Percentiles rank a stretch among this genome's conserved stretches.
Evolutionary conservation across 2,113 vertebrate species (phyloP).

Genomic region (Catharus minimus): DNA sequence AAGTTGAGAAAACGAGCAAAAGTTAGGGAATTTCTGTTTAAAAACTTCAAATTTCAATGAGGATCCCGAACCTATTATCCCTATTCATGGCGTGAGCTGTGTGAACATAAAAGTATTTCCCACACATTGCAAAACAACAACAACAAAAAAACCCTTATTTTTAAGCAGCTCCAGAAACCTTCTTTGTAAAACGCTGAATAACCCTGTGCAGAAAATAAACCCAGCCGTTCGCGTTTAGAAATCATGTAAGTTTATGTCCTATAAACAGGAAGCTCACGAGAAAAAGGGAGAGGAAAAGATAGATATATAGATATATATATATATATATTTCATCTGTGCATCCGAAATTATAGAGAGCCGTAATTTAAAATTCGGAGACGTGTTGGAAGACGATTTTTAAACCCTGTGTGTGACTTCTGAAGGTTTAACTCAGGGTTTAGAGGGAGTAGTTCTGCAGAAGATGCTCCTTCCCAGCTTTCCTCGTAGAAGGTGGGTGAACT

Average conservation of each 20-base stretch:
- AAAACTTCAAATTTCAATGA: constrained; percentile 85
- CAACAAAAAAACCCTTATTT: constrained; percentile 69
- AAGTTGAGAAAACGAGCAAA: constrained; percentile 94
- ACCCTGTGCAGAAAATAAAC: constrained; percentile 25
- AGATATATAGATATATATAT: rapidly evolving
- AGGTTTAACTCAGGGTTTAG: not conserved
- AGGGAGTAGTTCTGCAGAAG: not conserved
- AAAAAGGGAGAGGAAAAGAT: not conserved
- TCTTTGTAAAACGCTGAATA: constrained; percentile 78
- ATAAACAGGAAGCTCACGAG: not conserved
- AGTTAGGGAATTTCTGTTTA: constrained; percentile 93
- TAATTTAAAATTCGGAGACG: not conserved
- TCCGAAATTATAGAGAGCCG: not conserved
- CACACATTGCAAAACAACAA: constrained; percentile 84
- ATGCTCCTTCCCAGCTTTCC: not conserved
- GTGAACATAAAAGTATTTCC: constrained; percentile 91
- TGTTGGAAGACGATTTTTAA: not conserved
- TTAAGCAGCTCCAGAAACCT: constrained; percentile 62
- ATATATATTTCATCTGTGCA: not conserved
- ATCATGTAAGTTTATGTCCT: not conserved
- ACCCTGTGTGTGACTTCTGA: not conserved
- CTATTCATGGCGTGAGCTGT: constrained; percentile 86
- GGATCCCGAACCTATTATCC: constrained; percentile 84
- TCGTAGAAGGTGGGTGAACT: not conserved
- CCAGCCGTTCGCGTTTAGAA: constrained; percentile 31